Conservation (phyloP, 64 coral and sea anemone genomes). For the Astreopora myriophthalma region DNA sequence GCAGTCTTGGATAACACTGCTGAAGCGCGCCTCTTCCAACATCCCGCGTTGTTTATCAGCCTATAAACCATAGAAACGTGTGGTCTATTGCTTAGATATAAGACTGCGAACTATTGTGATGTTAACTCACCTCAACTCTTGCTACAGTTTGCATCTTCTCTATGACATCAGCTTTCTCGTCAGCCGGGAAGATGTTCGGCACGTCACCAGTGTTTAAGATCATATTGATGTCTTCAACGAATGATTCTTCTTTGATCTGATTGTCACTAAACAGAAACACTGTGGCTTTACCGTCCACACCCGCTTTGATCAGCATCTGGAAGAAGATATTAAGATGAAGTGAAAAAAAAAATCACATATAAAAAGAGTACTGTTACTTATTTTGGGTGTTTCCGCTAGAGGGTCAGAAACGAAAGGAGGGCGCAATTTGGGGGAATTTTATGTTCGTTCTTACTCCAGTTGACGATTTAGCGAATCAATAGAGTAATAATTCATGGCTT, state of each 20-base stretch:
- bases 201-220: slow-evolving; percentile 95
- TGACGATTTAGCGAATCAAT: no score
- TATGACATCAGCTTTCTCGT: slow-evolving; percentile 97
- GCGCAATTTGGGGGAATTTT: no score
- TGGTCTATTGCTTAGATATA: no score
- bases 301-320: slow-evolving; percentile 94
- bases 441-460: no score
- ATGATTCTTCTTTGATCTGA: slow-evolving; percentile 97
- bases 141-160: slow-evolving; percentile 99
- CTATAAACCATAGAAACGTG: no score
- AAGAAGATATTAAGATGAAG: background rate
- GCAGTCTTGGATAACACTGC: no score
- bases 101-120: background rate
- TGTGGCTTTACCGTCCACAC: slow-evolving; percentile 91
- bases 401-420: background rate
- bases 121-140: slow-evolving; percentile 81
- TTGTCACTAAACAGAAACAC: slow-evolving; percentile 99
- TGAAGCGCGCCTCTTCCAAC: no score
- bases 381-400: background rate
- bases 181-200: slow-evolving; percentile 94
- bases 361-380: background rate
- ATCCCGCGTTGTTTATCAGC: no score
- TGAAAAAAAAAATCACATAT: background rate
- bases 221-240: slow-evolving; percentile 98
- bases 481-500: no score